Base-by-base conservation (phyloP, 2,797 vertebrate species). In the Salarias fasciatus region DNA sequence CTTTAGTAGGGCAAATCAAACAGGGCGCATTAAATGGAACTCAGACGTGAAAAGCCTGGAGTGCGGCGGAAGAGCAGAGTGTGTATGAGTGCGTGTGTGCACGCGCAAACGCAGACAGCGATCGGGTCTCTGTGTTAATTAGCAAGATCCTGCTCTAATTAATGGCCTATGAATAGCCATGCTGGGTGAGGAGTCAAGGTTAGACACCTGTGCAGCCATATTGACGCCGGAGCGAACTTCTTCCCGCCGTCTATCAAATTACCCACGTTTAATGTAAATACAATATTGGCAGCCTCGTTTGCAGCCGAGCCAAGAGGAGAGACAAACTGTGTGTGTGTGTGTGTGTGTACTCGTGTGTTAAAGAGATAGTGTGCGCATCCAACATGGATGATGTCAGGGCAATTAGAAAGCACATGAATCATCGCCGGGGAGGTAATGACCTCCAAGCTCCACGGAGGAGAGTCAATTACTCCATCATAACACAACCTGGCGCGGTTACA, bases 101-200 rank as follows among this genome's bases (percentile, higher is more conserved):
- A 52, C 68, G 52, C n/a, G n/a, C n/a, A n/a, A n/a, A 54, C 49
- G 36, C 36, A 70, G 66, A 45, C 50, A 45, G 66, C n/a, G 12
- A 57, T 61, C 38, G 65, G 29, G 69, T 29, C 49, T 66, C 76
- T 65, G 70, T 77, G 80, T 84, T 90, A 88, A 90, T 89, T 83
- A 89, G 83, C 53, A 74, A 57, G 64, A 80, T 80, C 59, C 83
- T 52, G 89, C 86, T 85, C 85, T 91, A 91, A 92, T 89, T 86
- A 86, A 87, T 77, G 84, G 79, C 79, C 82, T 79, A 79, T 86
- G 87, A 89, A 88, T 73, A 74, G 83, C 76, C 73, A 52, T 38
- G 81, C 83, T 70, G 85, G 75, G 81, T 61, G 61, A 51, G 40
- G 66, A 72, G 74, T 86, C 75, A 86, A 90, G 90, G 89, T 89